Evolutionary conservation across 2,888 invertebrate genomes (phyloP), one percentile per base, ranked within the genome.

Genomic region (Rhaphigaster nebulosa): DNA sequence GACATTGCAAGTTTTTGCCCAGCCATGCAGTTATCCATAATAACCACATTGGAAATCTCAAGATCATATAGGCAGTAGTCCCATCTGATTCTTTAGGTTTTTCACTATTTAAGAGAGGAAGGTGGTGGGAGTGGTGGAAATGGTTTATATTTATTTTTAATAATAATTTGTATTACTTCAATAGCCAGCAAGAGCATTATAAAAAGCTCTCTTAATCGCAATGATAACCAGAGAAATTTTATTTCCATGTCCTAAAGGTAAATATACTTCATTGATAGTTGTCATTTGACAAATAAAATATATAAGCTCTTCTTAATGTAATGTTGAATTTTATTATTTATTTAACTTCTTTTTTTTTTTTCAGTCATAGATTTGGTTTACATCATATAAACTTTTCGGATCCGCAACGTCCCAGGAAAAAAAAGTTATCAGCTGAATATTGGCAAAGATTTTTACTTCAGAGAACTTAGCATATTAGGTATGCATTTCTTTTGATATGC

Each of bases 381-480:
- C 96, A 95, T 93, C 95, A 95, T 93, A 96, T 97, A 76, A 96
- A 97, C 94, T 97, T 96, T 93, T 94, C 94, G 88, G 95, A 96
- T 93, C 95, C 96, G 13, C 94, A 95, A 92, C 95, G 95, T 93
- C 95, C 95, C 80, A 94, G 97, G 92, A 96, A 95, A 90, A 95
- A 96, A 60, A 97, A 97, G 94, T 93, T 95, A 87, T 96, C 97
- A 23, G 95, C 95, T 12, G 94, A 94, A 93, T 94, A 95, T 80
- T 96, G 94, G 93, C 93, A 94, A 29, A 93, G 94, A 91, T 95
- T 96, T 80, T 80, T 80, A 45, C 26, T 26, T 41, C 80, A 80
- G 26, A 65, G 34, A 29, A 18, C 65, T 65, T 65, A 65, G 29
- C 20, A 34, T 65, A 18, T 29, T 15, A 60, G n/a, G 8, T 23